phyloP scores from a whole-genome alignment of 2,113 vertebrate species.

The Micromys minutus region DNA sequence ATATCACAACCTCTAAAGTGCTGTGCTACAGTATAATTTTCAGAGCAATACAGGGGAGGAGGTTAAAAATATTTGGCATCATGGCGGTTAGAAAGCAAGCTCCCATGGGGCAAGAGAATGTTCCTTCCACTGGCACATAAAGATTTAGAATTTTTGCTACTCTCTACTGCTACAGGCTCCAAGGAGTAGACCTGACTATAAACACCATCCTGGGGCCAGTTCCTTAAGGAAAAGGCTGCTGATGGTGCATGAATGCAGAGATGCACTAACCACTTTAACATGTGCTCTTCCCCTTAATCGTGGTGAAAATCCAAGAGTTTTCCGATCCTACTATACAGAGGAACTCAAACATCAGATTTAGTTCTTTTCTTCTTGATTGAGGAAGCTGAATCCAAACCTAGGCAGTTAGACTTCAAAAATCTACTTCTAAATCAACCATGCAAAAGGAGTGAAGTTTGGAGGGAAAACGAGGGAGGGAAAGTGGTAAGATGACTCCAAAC shows the following conservation, averaged over 20 bases:
- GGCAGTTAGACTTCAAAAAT: background rate
- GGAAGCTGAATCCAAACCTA: conserved; percentile 51
- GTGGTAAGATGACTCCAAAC: background rate
- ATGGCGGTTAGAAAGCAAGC: background rate
- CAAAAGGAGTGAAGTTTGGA: background rate
- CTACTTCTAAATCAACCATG: background rate
- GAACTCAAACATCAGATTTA: conserved; percentile 21
- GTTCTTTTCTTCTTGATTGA: background rate
- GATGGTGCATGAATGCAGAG: background rate
- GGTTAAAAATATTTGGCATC: background rate
- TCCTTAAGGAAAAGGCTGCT: background rate
- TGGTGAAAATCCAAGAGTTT: background rate
- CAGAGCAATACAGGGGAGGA: background rate
- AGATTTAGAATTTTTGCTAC: background rate
- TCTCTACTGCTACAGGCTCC: background rate
- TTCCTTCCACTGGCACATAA: background rate
- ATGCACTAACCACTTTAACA: background rate
- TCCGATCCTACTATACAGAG: background rate
- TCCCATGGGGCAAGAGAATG: background rate
- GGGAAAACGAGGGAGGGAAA: background rate
- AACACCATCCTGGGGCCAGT: background rate
- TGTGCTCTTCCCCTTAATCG: background rate
- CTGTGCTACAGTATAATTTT: background rate
- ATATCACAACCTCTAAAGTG: background rate
- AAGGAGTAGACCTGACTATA: background rate